These are phyloP conservation scores for Camponotus vicinus DNA, from an alignment of 1,140 invertebrate species.

Conservation along the genomic window DNA sequence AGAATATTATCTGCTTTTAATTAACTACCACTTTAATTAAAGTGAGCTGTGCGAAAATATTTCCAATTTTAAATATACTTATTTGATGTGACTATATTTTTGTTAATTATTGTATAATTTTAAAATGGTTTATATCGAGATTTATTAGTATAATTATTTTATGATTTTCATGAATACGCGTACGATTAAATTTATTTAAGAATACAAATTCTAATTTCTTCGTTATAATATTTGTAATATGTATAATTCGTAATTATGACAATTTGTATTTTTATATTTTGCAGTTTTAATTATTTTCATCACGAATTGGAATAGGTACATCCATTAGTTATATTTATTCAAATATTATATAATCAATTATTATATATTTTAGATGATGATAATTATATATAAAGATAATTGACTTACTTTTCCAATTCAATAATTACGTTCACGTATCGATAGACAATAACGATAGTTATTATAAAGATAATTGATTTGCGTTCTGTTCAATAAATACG, in stretches of 20 bases:
- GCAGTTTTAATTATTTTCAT: neutral
- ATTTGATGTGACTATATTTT: constrained; percentile 9
- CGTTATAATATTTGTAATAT: neutral
- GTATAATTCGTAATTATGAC: neutral
- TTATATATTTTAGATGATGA: neutral
- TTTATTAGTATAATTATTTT: neutral
- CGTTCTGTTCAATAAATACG: constrained; percentile 39
- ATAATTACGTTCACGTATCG: constrained; percentile 25
- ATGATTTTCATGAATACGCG: neutral
- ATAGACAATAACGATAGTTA: constrained; percentile 1
- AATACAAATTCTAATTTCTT: neutral
- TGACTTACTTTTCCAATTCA: constrained; percentile 20
- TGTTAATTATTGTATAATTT: constrained; percentile 10
- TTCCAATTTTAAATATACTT: neutral
- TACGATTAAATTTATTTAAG: neutral
- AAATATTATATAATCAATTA: neutral
- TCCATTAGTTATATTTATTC: constrained; percentile 1
- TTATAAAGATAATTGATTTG: constrained; percentile 38
- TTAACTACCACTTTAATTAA: constrained; percentile 48
- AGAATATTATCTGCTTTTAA: constrained; percentile 33
- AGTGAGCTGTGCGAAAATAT: constrained; percentile 29
- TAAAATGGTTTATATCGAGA: neutral
- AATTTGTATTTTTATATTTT: constrained; percentile 7
- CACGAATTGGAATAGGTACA: neutral
- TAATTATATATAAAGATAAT: constrained; percentile 31